Evolutionary conservation across 2,797 vertebrate genomes (phyloP).

Genomic region (Micrastur ruficollis): DNA sequence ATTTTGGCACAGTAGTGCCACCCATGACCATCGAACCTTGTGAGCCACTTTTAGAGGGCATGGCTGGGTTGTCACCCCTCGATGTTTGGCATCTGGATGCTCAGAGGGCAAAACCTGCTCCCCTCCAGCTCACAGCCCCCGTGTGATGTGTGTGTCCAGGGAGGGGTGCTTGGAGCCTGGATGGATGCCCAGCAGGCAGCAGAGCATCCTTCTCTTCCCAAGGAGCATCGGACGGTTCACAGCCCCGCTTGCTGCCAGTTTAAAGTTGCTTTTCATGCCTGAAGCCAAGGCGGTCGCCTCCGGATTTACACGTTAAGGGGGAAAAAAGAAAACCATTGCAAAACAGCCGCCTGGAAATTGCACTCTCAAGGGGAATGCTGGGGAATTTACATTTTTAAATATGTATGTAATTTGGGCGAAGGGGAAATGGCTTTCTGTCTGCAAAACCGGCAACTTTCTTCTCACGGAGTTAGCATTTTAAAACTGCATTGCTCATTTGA

Average conservation of each 20-base stretch:
- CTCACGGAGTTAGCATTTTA: not conserved
- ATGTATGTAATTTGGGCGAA: conserved; percentile 19
- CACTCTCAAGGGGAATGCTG: not conserved
- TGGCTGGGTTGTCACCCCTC: fast-evolving
- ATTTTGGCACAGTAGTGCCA: not conserved
- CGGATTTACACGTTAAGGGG: not conserved
- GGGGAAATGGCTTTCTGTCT: not conserved
- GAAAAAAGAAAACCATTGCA: not conserved
- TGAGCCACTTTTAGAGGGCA: not conserved
- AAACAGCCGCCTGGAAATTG: not conserved
- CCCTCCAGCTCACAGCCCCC: fast-evolving
- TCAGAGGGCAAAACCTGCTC: not conserved
- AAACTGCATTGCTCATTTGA: not conserved
- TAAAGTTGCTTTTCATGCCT: not conserved
- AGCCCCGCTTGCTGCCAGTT: not conserved
- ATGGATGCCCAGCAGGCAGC: not conserved
- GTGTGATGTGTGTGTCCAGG: fast-evolving
- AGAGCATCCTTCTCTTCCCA: not conserved
- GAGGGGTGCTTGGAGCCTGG: not conserved
- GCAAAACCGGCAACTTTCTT: not conserved
- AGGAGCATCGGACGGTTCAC: not conserved
- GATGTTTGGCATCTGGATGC: not conserved
- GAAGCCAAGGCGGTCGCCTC: not conserved
- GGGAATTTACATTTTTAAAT: conserved; percentile 46
- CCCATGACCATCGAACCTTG: not conserved